Percentiles rank a stretch among this genome's conserved stretches.
phyloP scores from a whole-genome alignment of 1,140 invertebrate species.

The Leptoteleia sp. region DNA sequence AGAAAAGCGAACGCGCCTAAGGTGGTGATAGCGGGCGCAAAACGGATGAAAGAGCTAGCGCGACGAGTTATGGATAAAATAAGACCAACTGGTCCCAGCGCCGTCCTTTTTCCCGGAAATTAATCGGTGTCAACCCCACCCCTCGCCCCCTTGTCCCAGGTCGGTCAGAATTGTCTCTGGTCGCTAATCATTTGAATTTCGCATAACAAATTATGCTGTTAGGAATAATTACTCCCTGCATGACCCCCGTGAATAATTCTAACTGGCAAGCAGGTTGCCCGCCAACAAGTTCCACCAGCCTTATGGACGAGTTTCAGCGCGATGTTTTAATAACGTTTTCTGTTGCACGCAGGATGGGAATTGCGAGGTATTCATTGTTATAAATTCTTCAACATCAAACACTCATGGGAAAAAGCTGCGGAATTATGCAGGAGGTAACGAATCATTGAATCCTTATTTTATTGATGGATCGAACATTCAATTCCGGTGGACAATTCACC shows the following conservation, averaged over 20 bases:
- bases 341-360: slow-evolving; percentile 89
- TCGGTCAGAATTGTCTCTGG: too few species aligned
- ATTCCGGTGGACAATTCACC: too few species aligned
- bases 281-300: slow-evolving; percentile 8
- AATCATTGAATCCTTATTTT: slow-evolving; percentile 43
- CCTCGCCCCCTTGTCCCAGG: too few species aligned
- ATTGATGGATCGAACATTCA: slow-evolving; percentile 52
- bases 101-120: slow-evolving; percentile 23
- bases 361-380: slow-evolving; percentile 94
- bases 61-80: slow-evolving; percentile 48
- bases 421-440: slow-evolving; percentile 95
- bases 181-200: background rate
- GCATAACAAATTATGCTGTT: background rate
- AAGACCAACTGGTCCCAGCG: slow-evolving; percentile 13
- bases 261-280: slow-evolving; percentile 43
- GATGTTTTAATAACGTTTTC: slow-evolving; percentile 32
- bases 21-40: slow-evolving; percentile 29
- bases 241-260: background rate
- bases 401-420: slow-evolving; percentile 97
- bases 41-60: slow-evolving; percentile 26
- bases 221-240: background rate
- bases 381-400: slow-evolving; percentile 97
- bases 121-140: slow-evolving; percentile 28
- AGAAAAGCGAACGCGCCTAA: slow-evolving; percentile 29
- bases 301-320: background rate